Evolutionary conservation across 2,113 vertebrate species (phyloP).

Genomic region (Dendrocopos noguchii): DNA sequence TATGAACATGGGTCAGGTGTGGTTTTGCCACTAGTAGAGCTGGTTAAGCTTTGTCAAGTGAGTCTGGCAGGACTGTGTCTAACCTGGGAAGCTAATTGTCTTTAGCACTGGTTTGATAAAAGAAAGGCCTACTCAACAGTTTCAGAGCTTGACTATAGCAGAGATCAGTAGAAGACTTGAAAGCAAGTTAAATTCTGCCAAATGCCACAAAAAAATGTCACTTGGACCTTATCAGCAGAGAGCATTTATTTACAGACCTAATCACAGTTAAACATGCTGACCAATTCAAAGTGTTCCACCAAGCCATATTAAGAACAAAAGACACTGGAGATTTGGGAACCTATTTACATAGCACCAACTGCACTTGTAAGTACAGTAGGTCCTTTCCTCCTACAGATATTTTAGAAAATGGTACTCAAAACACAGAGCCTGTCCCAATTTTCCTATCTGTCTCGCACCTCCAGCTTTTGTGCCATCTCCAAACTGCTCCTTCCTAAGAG

Average conservation of each 20-base stretch:
- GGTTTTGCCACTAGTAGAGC: background rate
- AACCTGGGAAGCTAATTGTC: background rate
- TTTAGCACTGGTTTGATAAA: background rate
- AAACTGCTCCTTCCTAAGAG: background rate
- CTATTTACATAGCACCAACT: conserved; percentile 6
- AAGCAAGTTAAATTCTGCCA: conserved; percentile 35
- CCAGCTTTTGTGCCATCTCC: background rate
- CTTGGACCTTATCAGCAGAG: conserved; percentile 6
- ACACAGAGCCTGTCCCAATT: background rate
- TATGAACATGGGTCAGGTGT: background rate
- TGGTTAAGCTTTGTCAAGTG: background rate
- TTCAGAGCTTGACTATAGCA: background rate
- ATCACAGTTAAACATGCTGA: background rate
- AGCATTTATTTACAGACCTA: conserved; percentile 39
- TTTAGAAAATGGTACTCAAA: conserved; percentile 17
- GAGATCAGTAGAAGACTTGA: background rate
- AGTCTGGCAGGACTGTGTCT: background rate
- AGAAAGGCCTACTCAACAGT: background rate
- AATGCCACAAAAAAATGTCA: conserved; percentile 53
- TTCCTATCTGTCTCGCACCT: background rate
- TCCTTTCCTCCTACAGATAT: background rate
- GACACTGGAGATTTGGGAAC: background rate
- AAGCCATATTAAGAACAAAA: conserved; percentile 41
- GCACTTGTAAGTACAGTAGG: background rate
- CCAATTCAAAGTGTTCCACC: background rate